Evolutionary conservation across 37 sponge, comb jelly and placozoan species (phyloP).

Genomic region (Hormiphora californensis): DNA sequence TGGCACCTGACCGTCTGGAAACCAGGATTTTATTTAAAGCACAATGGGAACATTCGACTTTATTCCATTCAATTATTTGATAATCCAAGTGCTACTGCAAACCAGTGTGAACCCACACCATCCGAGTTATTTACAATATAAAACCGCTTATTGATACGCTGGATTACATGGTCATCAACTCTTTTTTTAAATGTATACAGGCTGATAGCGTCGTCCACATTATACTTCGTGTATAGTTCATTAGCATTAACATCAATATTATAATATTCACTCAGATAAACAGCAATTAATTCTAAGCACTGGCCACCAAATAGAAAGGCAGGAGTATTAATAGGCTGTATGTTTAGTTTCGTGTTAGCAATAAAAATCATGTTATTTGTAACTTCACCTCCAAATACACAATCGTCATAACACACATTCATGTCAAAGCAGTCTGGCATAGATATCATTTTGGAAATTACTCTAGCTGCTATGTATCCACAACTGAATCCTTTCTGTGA

Average conservation of each 20-base stretch:
- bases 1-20: no score
- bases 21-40: no score
- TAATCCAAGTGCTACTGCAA: background rate
- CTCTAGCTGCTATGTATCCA: background rate
- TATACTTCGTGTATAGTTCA: background rate
- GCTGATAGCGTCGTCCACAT: background rate
- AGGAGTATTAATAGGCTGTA: background rate
- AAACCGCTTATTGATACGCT: background rate
- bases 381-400: background rate
- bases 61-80: no score
- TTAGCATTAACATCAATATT: background rate
- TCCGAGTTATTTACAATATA: background rate
- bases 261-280: background rate
- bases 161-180: background rate
- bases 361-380: background rate
- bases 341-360: background rate
- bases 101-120: background rate
- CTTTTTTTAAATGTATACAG: background rate
- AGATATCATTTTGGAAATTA: background rate
- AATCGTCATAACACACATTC: background rate
- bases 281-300: background rate
- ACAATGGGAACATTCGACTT: no score
- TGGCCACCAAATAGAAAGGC: background rate
- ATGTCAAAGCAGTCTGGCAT: background rate
- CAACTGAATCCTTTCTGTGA: background rate